Conservation (phyloP, 2,888 invertebrate species). For the Ceramica pisi region DNA sequence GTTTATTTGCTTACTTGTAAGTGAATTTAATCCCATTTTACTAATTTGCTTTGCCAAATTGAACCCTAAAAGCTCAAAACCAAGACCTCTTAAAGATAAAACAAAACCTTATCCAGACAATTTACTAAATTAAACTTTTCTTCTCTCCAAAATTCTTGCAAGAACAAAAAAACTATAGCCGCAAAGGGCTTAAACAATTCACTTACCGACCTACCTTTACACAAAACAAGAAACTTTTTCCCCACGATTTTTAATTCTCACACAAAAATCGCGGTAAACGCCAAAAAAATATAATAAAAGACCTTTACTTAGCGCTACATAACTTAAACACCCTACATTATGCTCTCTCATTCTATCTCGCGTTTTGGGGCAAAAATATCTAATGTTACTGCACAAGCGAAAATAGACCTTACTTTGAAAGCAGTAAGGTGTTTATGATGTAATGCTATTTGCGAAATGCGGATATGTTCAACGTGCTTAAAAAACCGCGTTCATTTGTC, state of each 20-base stretch:
- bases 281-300: conserved; percentile 76
- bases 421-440: conserved; percentile 60
- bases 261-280: conserved; percentile 66
- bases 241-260: conserved; percentile 57
- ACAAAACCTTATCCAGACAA: conserved; percentile 24
- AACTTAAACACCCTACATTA: conserved; percentile 85
- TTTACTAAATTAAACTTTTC: conserved; percentile 42
- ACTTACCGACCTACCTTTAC: conserved; percentile 40
- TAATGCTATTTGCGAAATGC: conserved; percentile 68
- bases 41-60: background rate
- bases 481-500: conserved; percentile 90
- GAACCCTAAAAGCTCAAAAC: background rate
- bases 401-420: conserved; percentile 63
- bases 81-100: conserved; percentile 16
- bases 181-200: conserved; percentile 37
- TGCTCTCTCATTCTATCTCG: conserved; percentile 79
- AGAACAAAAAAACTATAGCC: conserved; percentile 33
- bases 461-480: conserved; percentile 85
- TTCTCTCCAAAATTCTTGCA: background rate
- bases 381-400: conserved; percentile 27
- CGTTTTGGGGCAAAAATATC: conserved; percentile 57
- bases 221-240: conserved; percentile 35
- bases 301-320: conserved; percentile 80
- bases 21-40: background rate
- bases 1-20: background rate